Percentiles rank a stretch among this genome's conserved stretches.
phyloP scores from a whole-genome alignment of 1,140 invertebrate species.

The Aradophagus sp. region DNA sequence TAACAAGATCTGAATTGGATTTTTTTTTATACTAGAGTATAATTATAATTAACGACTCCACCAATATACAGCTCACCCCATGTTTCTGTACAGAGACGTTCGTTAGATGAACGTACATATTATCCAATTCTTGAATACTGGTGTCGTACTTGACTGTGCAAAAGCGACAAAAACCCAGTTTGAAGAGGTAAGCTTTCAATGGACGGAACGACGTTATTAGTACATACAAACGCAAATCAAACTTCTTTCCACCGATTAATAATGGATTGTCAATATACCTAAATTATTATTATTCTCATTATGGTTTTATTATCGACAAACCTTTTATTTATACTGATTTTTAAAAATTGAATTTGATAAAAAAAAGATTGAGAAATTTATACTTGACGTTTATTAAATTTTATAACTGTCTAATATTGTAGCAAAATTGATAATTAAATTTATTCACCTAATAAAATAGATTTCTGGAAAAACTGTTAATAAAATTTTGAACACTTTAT shows the following conservation, averaged over 20 bases:
- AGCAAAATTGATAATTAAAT: no score
- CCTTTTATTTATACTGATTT: no score
- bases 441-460: no score
- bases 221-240: conserved; percentile 90
- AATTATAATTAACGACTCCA: conserved; percentile 53
- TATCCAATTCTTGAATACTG: conserved; percentile 84
- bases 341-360: no score
- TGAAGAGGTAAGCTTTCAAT: conserved; percentile 84
- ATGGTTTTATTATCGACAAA: no score
- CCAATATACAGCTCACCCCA: conserved; percentile 77
- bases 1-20: conserved; percentile 42
- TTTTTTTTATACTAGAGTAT: conserved; percentile 2
- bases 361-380: no score
- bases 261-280: conserved; percentile 90
- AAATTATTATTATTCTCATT: no score
- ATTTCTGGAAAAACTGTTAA: no score
- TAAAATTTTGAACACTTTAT: no score
- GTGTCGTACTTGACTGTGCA: conserved; percentile 87
- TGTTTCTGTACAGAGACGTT: conserved; percentile 93
- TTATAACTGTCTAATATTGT: no score
- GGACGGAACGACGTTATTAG: conserved; percentile 91
- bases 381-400: no score
- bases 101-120: conserved; percentile 91
- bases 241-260: conserved; percentile 92
- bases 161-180: conserved; percentile 88